Conservation (phyloP, 2,888 invertebrate species). For the Muscina levida region DNA sequence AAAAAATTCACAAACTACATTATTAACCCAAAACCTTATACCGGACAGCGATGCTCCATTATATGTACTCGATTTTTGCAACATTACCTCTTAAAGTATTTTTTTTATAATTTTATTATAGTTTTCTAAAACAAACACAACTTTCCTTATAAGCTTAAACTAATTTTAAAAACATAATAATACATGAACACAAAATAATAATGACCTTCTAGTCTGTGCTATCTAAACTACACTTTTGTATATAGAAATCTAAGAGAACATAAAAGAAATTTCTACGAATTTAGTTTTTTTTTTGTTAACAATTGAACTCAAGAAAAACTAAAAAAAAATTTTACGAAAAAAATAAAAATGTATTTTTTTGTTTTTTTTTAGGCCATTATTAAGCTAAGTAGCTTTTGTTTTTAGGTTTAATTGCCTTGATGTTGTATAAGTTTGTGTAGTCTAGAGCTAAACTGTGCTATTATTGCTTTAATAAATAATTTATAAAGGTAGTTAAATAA, state of each 20-base stretch:
- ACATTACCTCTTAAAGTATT: conserved; percentile 38
- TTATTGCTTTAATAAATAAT: conserved; percentile 14
- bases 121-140: conserved; percentile 34
- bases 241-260: conserved; percentile 6
- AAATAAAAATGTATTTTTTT: background rate
- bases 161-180: background rate
- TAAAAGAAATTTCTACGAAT: background rate
- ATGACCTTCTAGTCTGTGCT: conserved; percentile 47
- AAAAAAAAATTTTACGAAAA: conserved; percentile 15
- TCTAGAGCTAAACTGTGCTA: conserved; percentile 1
- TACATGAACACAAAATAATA: conserved; percentile 15
- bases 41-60: no score
- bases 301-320: conserved; percentile 8
- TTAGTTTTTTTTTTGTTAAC: no score
- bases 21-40: no score
- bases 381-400: conserved; percentile 14
- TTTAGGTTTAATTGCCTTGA: background rate
- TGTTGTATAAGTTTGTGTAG: background rate
- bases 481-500: conserved; percentile 32
- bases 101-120: conserved; percentile 30
- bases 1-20: no score
- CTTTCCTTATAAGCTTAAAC: conserved; percentile 45
- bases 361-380: conserved; percentile 2
- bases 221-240: conserved; percentile 20
- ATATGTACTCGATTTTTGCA: background rate